These are phyloP conservation scores for Arothron firmamentum DNA, from an alignment of 2,113 vertebrate species.

Conservation along the genomic window DNA sequence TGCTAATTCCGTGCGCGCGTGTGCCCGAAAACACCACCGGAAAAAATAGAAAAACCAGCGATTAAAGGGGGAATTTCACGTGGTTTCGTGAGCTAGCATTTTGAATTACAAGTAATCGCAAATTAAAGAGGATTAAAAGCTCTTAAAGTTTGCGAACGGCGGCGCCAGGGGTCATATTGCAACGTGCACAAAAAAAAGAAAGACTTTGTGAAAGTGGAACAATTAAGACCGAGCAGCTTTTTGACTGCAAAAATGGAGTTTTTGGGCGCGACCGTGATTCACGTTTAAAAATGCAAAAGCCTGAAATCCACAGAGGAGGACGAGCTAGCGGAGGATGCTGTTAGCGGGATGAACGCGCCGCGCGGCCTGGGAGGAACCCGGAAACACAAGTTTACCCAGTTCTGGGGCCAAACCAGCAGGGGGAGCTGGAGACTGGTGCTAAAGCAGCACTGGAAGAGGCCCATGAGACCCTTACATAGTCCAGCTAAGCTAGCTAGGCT, in stretches of 20 bases:
- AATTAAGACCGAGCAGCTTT: conserved; percentile 45
- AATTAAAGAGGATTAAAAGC: conserved; percentile 65
- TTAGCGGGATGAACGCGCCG: too few relatives aligned
- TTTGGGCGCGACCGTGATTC: conserved; percentile 15
- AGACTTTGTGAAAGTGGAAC: conserved; percentile 50
- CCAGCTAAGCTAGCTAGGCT: too few relatives aligned
- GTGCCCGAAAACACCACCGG: conserved; percentile 42
- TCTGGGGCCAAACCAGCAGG: too few relatives aligned
- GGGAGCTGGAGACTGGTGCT: too few relatives aligned
- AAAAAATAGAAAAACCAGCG: conserved; percentile 43
- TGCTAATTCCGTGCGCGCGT: conserved; percentile 41
- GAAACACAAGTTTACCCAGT: too few relatives aligned
- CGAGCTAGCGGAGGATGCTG: neutral
- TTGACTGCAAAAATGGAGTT: conserved; percentile 37
- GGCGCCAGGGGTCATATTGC: conserved; percentile 50
- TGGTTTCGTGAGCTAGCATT: conserved; percentile 57
- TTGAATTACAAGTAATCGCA: conserved; percentile 66
- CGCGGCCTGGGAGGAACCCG: too few relatives aligned
- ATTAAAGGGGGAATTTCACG: conserved; percentile 54
- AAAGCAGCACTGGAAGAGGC: too few relatives aligned
- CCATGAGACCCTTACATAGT: too few relatives aligned
- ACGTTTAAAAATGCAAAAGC: conserved; percentile 21
- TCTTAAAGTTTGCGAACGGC: conserved; percentile 54
- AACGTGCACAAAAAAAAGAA: conserved; percentile 51
- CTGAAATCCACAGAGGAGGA: conserved; percentile 27